Base-by-base conservation (phyloP, 64 coral and sea anemone species). In the Dendrophyllia cribrosa region DNA sequence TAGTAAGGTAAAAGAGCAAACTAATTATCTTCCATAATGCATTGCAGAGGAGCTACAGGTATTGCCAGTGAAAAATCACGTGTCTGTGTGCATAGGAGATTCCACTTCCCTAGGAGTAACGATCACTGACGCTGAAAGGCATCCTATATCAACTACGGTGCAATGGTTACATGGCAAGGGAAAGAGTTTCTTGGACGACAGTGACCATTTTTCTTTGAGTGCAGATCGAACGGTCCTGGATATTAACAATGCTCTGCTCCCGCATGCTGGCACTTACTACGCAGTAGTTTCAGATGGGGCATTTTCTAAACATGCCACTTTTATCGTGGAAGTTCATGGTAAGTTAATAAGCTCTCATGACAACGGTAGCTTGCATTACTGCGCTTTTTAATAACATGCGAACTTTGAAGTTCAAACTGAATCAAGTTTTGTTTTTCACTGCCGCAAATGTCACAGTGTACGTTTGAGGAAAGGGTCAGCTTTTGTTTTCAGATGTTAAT, bases 271-370 rank as follows among this genome's bases (percentile, higher is more conserved):
- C 10, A 8, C 25, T 9, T 88, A 88, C 53, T 26, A 70, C 9
- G 82, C 63, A 12, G 43, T 9, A 5, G 82, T 86, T 14, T 12
- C 47, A 6, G 82, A 86, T 13, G 11, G 60, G 60, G 34, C 1
- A 4, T 43, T 2, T 48, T 46, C 59, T 48, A 17, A 86, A 71
- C 25, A 6, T 55, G 9, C n/a, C 14, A 15, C 13, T 6, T 59
- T 88, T 48, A 47, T 76, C 43, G 60, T 76, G 43, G 66, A 61
- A 47, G 74, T 88, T 63, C 43, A 59, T 7, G 43, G 71, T 88
- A 76, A 86, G 49, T n/a, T 7, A 75, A 88, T n/a, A 43, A 75
- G 44, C 75, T 9, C 47, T 72, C 3, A 25, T 62, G 8, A 4
- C 0, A 0, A 2, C 34, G 34, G 34, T 34, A 34, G 34, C 34